These are phyloP conservation scores for Dicroscelio sp. DNA, from an alignment of 2,888 invertebrate species.

Conservation along the genomic window DNA sequence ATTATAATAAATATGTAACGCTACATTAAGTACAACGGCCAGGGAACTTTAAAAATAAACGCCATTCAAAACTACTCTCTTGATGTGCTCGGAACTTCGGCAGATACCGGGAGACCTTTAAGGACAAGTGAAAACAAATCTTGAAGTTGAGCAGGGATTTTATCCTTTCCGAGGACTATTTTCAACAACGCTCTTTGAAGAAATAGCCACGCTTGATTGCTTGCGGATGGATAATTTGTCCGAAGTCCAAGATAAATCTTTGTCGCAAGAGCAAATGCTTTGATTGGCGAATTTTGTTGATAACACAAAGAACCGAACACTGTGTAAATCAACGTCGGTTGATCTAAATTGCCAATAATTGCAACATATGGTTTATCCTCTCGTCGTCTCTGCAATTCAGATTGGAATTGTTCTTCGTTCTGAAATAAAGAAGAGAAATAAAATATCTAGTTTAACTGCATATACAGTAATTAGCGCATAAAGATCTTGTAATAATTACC, in stretches of 20 bases:
- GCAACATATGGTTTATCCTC: slow-evolving; percentile 16
- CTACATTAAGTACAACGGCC: too few species aligned
- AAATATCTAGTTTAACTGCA: too few species aligned
- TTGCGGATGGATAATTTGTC: slow-evolving; percentile 26
- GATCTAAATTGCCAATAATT: neutral
- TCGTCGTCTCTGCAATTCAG: neutral
- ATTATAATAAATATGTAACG: too few species aligned
- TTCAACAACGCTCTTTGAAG: slow-evolving; percentile 9
- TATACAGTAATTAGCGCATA: too few species aligned
- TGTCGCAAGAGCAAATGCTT: slow-evolving; percentile 8
- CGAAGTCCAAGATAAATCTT: slow-evolving; percentile 32
- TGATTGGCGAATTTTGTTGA: neutral
- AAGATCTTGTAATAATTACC: too few species aligned
- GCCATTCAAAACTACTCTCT: neutral
- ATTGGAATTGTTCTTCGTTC: slow-evolving; percentile 28
- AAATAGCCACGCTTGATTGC: slow-evolving; percentile 14
- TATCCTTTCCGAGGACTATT: slow-evolving; percentile 6
- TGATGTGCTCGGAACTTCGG: neutral
- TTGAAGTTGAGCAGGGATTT: neutral
- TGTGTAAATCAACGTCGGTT: slow-evolving; percentile 9
- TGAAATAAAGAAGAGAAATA: neutral
- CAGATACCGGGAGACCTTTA: neutral
- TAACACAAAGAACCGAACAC: neutral
- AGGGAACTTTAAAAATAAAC: too few species aligned
- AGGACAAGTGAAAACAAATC: slow-evolving; percentile 8